phyloP scores from a whole-genome alignment of 2,113 vertebrate species.

The Pseudopipra pipra region DNA sequence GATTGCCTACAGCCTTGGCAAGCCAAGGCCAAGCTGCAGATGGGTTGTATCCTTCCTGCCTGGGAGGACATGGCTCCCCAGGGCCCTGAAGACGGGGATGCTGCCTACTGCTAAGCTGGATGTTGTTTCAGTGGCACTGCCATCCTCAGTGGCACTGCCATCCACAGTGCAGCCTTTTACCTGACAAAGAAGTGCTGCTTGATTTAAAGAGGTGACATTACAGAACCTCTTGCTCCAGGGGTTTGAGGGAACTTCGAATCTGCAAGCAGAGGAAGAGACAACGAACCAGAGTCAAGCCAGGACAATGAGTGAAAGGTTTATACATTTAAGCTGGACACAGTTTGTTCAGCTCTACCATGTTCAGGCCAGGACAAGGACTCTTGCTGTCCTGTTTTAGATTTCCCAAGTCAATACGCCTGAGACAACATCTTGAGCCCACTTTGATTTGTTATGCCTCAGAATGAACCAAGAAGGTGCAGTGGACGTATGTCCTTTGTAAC shows the following conservation, averaged over 20 bases:
- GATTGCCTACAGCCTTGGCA: fast-evolving
- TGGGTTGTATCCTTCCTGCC: not conserved
- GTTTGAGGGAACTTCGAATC: not conserved
- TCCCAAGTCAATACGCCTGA: not conserved
- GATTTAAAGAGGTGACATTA: not conserved
- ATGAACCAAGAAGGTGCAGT: not conserved
- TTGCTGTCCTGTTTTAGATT: not conserved
- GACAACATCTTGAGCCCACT: not conserved
- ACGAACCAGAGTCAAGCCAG: not conserved
- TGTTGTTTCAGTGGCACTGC: not conserved
- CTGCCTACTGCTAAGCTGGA: not conserved
- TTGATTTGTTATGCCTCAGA: not conserved
- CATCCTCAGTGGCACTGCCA: not conserved
- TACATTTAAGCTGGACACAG: not conserved
- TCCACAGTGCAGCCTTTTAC: not conserved
- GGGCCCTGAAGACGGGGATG: not conserved
- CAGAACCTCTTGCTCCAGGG: not conserved
- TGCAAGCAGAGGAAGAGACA: not conserved
- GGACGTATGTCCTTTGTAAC: not conserved
- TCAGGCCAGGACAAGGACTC: not conserved
- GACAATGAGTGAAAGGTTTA: not conserved
- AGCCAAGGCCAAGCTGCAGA: not conserved
- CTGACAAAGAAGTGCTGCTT: not conserved
- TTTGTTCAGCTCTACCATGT: not conserved
- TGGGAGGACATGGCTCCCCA: fast-evolving